Evolutionary conservation across 1,140 invertebrate species (phyloP), one percentile per base, ranked within the genome.

Genomic region (Hylaeus volcanicus): DNA sequence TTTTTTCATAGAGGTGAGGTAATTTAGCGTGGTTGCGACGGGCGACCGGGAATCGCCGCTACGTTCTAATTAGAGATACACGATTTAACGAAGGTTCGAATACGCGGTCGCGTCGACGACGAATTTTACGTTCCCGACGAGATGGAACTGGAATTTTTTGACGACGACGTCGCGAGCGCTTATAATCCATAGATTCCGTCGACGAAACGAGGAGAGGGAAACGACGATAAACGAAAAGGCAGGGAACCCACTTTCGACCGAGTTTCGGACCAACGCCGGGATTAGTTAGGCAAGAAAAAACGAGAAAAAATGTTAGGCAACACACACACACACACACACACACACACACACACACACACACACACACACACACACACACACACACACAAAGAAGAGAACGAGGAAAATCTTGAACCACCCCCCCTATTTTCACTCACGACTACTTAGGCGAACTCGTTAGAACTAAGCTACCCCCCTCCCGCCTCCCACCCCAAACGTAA

Each of bases 381-480:
- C 63, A 68, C 12, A 63, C 26, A 70, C 15, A 66, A 73, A 60
- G 65, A 63, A 71, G 12, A 71, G 41, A 65, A 72, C 11, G 43
- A 12, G 53, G 39, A 79, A 68, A 43, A 69, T 9, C 55, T 61
- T 61, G 58, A 61, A 82, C 43, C 65, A 0, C 26, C 26, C 26
- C 26, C 56, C 60, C 91, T 91, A 90, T 92, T 92, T 92, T 91
- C 88, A 90, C 87, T 92, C 88, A 90, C 88, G 82, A 90, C 87
- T 90, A 92, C 88, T 89, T 92, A 92, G 88, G 89, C 84, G 88
- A 64, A 92, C 89, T 91, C 88, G 81, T 90, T 92, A 91, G 76
- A 26, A 88, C 68, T 91, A 91, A 92, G 89, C 82, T 88, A 86
- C 83, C 89, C 26, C 26, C 26, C 26, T 26, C 26, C 26, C 26